Conservation (phyloP, 2,797 vertebrate genomes). For the Semotilus atromaculatus region DNA sequence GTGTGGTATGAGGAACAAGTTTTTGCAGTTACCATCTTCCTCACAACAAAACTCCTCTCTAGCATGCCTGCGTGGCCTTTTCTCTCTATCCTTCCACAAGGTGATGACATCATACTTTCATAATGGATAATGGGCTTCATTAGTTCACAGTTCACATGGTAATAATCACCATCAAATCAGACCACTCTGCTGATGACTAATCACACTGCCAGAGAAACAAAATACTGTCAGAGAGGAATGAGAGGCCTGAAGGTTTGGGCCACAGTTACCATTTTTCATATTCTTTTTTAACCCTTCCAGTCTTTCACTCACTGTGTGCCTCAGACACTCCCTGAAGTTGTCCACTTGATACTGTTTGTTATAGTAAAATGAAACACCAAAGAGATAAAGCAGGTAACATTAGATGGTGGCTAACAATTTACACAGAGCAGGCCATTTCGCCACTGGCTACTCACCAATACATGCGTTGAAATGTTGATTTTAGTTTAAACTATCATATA, state of each 20-base stretch:
- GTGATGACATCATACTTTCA: constrained; percentile 45
- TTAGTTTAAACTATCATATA: neutral
- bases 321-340: neutral
- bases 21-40: neutral
- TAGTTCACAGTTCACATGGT: constrained; percentile 27
- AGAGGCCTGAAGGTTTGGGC: neutral
- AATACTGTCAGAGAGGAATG: neutral
- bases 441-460: neutral
- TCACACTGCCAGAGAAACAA: constrained; percentile 4
- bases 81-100: constrained; percentile 28
- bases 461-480: neutral
- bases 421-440: constrained; percentile 10
- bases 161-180: neutral
- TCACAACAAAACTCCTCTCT: constrained; percentile 5
- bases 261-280: constrained; percentile 33
- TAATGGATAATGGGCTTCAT: constrained; percentile 47
- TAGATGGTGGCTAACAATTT: constrained; percentile 33
- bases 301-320: neutral
- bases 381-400: constrained; percentile 30
- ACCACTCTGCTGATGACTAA: constrained; percentile 16
- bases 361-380: constrained; percentile 31
- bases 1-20: neutral
- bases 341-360: constrained; percentile 35
- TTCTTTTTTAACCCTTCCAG: constrained; percentile 13
- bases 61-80: constrained; percentile 13